These are phyloP conservation scores for Etia nguti DNA, from an alignment of 2,113 vertebrate genomes.

Conservation along the genomic window DNA sequence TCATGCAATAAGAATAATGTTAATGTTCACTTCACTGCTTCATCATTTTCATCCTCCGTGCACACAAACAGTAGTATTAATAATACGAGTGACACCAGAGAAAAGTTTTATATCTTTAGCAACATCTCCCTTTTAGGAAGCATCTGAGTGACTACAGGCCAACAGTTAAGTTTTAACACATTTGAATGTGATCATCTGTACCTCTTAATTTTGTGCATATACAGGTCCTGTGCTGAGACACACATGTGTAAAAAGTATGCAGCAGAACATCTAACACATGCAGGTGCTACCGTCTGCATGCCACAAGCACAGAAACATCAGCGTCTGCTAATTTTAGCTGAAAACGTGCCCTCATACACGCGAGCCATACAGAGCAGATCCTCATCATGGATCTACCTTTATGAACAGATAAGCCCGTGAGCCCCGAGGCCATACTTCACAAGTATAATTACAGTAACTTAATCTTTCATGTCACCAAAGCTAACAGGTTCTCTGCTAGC, in stretches of 20 bases:
- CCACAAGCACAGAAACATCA: neutral
- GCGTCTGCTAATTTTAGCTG: neutral
- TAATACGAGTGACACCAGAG: rapidly evolving
- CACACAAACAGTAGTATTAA: neutral
- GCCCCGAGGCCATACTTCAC: neutral
- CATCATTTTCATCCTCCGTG: neutral
- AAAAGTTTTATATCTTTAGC: neutral
- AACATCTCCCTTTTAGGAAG: neutral
- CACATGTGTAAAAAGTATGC: neutral
- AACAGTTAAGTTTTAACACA: neutral
- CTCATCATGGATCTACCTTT: neutral
- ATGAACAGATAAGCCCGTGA: neutral
- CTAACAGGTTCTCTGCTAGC: neutral
- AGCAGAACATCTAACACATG: neutral
- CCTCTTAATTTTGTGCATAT: neutral
- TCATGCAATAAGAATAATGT: neutral
- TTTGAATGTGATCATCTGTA: neutral
- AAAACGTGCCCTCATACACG: neutral
- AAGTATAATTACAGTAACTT: neutral
- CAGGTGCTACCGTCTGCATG: neutral
- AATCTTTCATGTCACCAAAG: slow-evolving; percentile 15
- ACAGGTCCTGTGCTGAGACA: neutral
- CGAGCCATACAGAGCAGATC: neutral
- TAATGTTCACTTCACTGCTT: rapidly evolving
- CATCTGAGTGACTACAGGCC: neutral